phyloP scores from a whole-genome alignment of 2,888 invertebrate species.

The Oligia latruncula region DNA sequence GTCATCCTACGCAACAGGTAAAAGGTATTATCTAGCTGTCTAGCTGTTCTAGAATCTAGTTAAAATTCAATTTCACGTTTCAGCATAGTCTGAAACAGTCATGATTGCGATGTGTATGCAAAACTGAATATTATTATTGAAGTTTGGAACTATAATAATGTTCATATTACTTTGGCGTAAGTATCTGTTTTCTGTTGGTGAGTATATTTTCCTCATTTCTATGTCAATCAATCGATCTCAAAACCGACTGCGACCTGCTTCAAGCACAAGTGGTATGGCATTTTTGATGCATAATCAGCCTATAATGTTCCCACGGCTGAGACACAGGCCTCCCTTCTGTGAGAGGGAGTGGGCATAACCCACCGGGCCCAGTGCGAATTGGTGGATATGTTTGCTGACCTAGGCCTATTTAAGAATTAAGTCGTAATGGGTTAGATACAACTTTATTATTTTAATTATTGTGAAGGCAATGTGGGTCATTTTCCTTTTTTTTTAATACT shows the following conservation, averaged over 20 bases:
- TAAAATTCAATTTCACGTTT: conserved; percentile 58
- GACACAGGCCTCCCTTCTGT: too few species aligned
- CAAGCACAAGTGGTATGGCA: too few species aligned
- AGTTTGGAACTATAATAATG: conserved; percentile 8
- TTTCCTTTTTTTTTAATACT: too few species aligned
- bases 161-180: background rate
- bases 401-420: background rate
- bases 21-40: conserved; percentile 2
- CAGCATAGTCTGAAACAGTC: conserved; percentile 29
- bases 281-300: background rate
- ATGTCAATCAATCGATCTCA: background rate
- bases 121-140: conserved; percentile 32
- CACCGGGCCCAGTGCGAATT: too few species aligned
- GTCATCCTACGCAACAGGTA: conserved; percentile 28
- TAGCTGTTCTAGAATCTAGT: conserved; percentile 32
- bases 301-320: too few species aligned
- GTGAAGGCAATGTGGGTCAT: too few species aligned
- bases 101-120: conserved; percentile 48
- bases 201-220: background rate
- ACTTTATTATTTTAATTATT: too few species aligned
- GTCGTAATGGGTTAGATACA: background rate
- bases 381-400: background rate
- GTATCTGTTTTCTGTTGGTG: background rate
- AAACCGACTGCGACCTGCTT: background rate
- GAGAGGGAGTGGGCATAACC: too few species aligned